Base-by-base conservation (phyloP, 2,113 vertebrate genomes). In the Chaenocephalus aceratus region DNA sequence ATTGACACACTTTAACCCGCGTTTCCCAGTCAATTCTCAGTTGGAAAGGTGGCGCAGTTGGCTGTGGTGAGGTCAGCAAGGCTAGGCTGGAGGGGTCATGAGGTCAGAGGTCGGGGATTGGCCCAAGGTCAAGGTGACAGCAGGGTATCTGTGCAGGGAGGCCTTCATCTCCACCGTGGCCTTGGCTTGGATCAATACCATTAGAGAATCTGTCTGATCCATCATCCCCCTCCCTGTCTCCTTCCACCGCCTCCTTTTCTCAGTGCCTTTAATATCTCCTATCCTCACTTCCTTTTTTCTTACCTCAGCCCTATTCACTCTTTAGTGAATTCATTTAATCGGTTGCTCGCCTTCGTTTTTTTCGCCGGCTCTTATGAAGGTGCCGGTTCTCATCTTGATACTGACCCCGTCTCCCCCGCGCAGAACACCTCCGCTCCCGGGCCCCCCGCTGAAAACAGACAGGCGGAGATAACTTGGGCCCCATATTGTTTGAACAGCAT, bases 1-100 rank as follows among this genome's bases (percentile, higher is more conserved):
- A 97, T 98, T 97, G 97, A 98, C 97, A 97, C 97, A 88, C 93
- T 97, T 97, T 97, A 98, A 97, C 89, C 97, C 92, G 93, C 94
- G 92, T 97, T 97, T 90, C 94, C 92, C 94, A 95, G 96, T 97
- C 97, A 95, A 96, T 97, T 96, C 95, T 95, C 95, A 96, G 97
- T 96, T 96, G 92, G 94, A 93, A 48, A 95, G 92, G 93, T 86
- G 79, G 54, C 0, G 56, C 1, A 2, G 64, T 2, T 41, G 15
- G 49, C 66, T 56, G 61, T 2, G 36, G 34, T 61, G 45, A 51
- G 88, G 89, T 75, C 70, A 65, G 44, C 3, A 11, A 49, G 58
- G 71, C 3, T 10, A 49, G 58, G 71, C 73, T 58, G 60, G 60
- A 44, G 58, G 61, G 82, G 79, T 83, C 73, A 65, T 11, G 58